Conservation (phyloP, 2,888 invertebrate genomes). For the Deroplatys truncata region DNA sequence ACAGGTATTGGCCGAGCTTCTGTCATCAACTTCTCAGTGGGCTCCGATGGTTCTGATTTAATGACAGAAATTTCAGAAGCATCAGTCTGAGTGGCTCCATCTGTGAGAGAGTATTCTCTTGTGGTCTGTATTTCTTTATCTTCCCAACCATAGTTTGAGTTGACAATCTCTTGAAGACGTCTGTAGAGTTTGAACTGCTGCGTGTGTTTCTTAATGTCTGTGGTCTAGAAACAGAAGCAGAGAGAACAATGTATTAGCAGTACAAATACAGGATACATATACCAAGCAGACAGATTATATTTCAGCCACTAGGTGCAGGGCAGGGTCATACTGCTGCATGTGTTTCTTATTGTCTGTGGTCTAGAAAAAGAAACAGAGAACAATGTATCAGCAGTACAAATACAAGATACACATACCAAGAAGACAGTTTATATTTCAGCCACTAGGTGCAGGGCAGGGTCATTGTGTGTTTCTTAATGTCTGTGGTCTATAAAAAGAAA, state of each 20-base stretch:
- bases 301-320: too few species aligned
- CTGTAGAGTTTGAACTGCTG: neutral
- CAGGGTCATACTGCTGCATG: too few species aligned
- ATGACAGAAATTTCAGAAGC: neutral
- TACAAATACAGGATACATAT: neutral
- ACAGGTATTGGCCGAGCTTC: neutral
- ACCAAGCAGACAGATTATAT: too few species aligned
- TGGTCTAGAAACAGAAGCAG: neutral
- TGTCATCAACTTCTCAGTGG: neutral
- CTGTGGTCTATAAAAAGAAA: neutral
- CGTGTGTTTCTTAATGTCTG: conserved; percentile 3
- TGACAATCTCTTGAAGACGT: neutral
- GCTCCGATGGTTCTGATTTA: neutral
- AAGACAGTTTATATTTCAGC: too few species aligned
- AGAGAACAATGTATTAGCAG: neutral
- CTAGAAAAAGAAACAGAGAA: too few species aligned
- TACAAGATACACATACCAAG: too few species aligned
- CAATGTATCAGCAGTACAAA: too few species aligned
- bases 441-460: too few species aligned
- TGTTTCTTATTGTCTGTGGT: too few species aligned
- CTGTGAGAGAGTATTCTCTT: neutral
- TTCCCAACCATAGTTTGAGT: neutral
- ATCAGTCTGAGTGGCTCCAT: neutral
- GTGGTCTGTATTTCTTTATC: neutral
- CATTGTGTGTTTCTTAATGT: conserved; percentile 9